These are phyloP conservation scores for Upupa epops DNA, from an alignment of 2,113 vertebrate species.

Conservation along the genomic window DNA sequence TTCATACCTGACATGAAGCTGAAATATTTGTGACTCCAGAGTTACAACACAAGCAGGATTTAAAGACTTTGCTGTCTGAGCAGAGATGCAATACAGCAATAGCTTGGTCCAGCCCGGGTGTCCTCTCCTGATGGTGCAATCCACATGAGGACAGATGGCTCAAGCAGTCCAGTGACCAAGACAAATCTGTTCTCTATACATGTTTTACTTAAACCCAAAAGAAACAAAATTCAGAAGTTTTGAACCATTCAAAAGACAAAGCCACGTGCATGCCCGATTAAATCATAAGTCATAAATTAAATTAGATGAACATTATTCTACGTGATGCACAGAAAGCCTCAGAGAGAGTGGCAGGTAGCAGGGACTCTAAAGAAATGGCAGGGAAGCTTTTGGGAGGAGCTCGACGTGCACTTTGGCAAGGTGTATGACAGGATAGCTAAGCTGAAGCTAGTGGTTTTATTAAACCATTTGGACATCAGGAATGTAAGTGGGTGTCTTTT, in stretches of 20 bases:
- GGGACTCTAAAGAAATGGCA: not conserved
- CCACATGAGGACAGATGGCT: not conserved
- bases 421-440: not conserved
- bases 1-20: not conserved
- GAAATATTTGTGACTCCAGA: not conserved
- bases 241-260: not conserved
- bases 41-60: not conserved
- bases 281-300: rapidly evolving
- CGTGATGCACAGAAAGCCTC: not conserved
- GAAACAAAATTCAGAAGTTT: not conserved
- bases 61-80: not conserved
- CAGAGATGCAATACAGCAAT: not conserved
- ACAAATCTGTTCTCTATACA: not conserved
- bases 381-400: not conserved
- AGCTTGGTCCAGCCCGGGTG: not conserved
- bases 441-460: not conserved
- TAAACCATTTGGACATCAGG: not conserved
- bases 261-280: rapidly evolving
- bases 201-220: not conserved
- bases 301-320: not conserved
- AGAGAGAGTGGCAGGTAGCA: rapidly evolving
- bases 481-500: not conserved
- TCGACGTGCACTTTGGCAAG: not conserved
- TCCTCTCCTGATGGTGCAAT: not conserved
- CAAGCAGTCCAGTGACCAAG: not conserved